Evolutionary conservation across 2,888 invertebrate genomes (phyloP), one percentile per base, ranked within the genome.

Genomic region (Ptychoptera contaminata): DNA sequence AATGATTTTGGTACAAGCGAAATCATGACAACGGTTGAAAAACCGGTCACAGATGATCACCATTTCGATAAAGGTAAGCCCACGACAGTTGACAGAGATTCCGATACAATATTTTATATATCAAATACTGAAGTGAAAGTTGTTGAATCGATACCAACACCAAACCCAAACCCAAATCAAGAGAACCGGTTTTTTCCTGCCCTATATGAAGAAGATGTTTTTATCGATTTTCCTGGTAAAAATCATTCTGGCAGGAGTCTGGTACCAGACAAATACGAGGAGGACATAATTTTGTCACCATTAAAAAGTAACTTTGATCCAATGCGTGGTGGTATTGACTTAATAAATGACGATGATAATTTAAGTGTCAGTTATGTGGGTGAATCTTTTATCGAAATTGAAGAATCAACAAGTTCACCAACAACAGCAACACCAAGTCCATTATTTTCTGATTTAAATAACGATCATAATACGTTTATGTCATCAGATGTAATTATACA

Each of bases 61-160:
- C 23, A 23, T 23, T 23, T 23, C 23, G 23, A 23, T 23, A 23
- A 23, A 23, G 23, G 23, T 23, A 23, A 23, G 7, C 23, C 9
- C 4, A 11, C 32, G n/a, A 47, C 50, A 29, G 45, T 58, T 32
- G 64, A 65, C 50, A 55, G 63, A 8, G 65, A 66, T 42, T 65
- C 66, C 0, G 67, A 66, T 46, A 66, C 65, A 2, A 65, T 66
- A 34, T 66, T 66, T 49, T 66, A 66, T 42, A 66, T 66, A 7
- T 66, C 65, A n/a, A 66, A 66, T 43, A 66, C 65, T 0, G 65
- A 66, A 49, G 65, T 66, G 0, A 66, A 66, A 51, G 65, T 66
- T 15, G 61, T 64, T 2, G 65, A 66, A 41, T 63, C 65, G 1
- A 47, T 60, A 12, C 64, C 65, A 36, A 59, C 59, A 0, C 44